Conservation (phyloP, 2,888 invertebrate species). For the Ceraclea dissimilis region DNA sequence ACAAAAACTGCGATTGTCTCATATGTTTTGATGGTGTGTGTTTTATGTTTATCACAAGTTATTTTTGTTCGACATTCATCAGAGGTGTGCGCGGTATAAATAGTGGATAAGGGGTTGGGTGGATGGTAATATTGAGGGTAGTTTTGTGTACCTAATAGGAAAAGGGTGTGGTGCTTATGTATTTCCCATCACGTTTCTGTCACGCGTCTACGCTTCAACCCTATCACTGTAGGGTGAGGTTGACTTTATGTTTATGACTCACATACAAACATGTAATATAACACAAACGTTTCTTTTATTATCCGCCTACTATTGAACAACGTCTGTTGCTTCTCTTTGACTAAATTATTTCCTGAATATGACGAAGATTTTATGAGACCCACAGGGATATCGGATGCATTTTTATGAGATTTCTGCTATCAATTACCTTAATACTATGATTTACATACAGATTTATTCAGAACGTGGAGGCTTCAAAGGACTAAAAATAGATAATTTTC, state of each 20-base stretch:
- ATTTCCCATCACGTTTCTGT: constrained; percentile 1
- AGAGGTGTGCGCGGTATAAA: not conserved
- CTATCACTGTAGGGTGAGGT: not conserved
- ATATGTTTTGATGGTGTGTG: too few relatives aligned
- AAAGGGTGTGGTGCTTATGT: not conserved
- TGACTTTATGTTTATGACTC: not conserved
- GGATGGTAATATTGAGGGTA: not conserved
- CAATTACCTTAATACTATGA: too few relatives aligned
- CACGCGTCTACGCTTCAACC: not conserved
- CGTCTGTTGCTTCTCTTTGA: not conserved
- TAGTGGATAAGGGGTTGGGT: too few relatives aligned
- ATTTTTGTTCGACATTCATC: not conserved
- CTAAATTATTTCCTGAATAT: not conserved
- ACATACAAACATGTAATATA: not conserved
- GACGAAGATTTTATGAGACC: not conserved
- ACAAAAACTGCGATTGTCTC: too few relatives aligned
- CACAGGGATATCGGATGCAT: too few relatives aligned
- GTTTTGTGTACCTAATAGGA: not conserved
- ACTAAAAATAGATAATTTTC: too few relatives aligned
- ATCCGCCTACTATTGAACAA: not conserved
- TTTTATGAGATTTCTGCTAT: too few relatives aligned
- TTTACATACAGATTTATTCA: too few relatives aligned
- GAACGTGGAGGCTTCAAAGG: too few relatives aligned
- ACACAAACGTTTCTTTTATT: not conserved
- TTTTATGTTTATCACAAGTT: too few relatives aligned